Evolutionary conservation across 2,888 invertebrate genomes (phyloP).

Genomic region (Leptinotarsa juncta): DNA sequence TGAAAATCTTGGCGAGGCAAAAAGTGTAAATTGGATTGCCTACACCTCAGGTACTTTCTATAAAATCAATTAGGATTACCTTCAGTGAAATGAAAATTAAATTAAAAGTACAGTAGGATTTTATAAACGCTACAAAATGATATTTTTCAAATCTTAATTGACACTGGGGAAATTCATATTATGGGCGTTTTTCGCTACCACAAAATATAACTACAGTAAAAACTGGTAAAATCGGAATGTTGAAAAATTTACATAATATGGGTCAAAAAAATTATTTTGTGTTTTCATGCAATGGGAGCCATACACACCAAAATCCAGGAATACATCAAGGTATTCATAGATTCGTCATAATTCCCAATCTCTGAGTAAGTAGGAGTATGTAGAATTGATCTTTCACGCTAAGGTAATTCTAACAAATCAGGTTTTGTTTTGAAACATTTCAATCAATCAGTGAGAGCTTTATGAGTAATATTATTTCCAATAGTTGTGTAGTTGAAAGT

Average conservation of each 20-base stretch:
- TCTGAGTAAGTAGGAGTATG: not conserved
- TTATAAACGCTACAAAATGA: no score
- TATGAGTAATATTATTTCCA: not conserved
- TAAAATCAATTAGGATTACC: no score
- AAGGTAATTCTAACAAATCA: not conserved
- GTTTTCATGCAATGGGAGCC: constrained; percentile 38
- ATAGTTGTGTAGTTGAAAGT: no score
- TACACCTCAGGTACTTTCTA: no score
- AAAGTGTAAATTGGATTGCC: no score
- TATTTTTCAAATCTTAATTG: no score
- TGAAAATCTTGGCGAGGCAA: no score
- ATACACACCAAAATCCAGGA: constrained; percentile 32
- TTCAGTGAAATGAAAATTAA: no score
- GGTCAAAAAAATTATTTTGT: constrained; percentile 30
- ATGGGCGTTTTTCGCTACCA: constrained; percentile 41
- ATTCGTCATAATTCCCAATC: not conserved
- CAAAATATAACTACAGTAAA: constrained; percentile 41
- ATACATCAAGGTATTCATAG: not conserved
- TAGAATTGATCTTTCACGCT: not conserved
- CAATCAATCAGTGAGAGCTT: not conserved
- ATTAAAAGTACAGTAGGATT: no score
- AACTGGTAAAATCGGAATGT: not conserved
- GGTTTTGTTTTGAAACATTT: not conserved
- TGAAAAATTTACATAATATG: constrained; percentile 12
- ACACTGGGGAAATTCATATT: constrained; percentile 34